Conservation (phyloP, 2,888 invertebrate genomes). For the Brachylomia viminalis region DNA sequence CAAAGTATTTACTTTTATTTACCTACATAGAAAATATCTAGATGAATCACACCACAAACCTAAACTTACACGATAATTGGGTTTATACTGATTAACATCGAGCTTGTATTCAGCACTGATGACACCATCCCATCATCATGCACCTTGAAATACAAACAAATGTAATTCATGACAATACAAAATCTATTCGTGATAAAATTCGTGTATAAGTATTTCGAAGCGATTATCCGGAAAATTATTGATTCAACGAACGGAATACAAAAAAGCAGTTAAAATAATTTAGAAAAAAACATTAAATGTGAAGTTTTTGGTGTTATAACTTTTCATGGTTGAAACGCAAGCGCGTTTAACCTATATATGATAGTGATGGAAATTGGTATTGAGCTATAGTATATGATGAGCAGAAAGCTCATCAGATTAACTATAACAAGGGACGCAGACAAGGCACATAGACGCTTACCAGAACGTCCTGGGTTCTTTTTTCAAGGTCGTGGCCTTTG, state of each 20-base stretch:
- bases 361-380: not conserved
- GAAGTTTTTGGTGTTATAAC: not conserved
- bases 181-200: not conserved
- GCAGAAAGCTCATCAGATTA: not conserved
- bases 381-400: not conserved
- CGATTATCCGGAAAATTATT: not conserved
- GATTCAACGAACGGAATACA: constrained; percentile 3
- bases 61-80: not conserved
- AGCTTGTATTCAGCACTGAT: not conserved
- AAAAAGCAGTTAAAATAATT: not conserved
- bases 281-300: not conserved
- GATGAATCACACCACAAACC: not conserved
- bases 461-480: not conserved
- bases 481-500: not conserved
- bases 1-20: constrained; percentile 59
- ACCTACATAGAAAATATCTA: not conserved
- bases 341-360: not conserved
- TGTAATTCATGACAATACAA: not conserved
- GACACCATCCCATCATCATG: not conserved
- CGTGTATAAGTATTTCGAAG: constrained; percentile 1
- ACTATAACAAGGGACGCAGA: not conserved
- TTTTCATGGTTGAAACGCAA: not conserved
- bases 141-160: not conserved
- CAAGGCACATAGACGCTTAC: too few species aligned
- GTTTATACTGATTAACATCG: not conserved